Conservation (phyloP, 2,888 invertebrate species). For the Phoenoteleia sp. region DNA sequence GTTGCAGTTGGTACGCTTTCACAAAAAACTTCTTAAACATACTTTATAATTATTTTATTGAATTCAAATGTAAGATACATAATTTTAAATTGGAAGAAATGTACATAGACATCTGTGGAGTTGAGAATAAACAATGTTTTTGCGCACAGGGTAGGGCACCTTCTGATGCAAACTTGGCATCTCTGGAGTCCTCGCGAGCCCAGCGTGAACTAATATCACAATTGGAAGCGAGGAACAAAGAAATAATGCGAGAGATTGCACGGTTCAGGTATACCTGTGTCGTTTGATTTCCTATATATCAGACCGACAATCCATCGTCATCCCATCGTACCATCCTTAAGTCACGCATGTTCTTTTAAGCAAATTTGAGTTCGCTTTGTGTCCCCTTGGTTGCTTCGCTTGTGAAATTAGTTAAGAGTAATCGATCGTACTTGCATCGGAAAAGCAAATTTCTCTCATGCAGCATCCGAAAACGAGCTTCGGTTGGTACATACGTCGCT, state of each 20-base stretch:
- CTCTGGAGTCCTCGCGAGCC: constrained; percentile 95
- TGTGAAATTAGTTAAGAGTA: constrained; percentile 30
- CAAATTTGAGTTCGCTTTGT: constrained; percentile 81
- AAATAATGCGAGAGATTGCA: constrained; percentile 98
- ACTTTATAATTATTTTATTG: too few species aligned
- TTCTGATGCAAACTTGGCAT: constrained; percentile 91
- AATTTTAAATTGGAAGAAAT: too few species aligned
- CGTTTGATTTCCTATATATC: constrained; percentile 85
- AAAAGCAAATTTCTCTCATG: too few species aligned
- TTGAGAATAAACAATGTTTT: too few species aligned
- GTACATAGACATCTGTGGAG: too few species aligned
- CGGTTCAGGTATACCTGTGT: constrained; percentile 91
- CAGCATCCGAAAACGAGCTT: too few species aligned
- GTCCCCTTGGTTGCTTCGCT: constrained; percentile 81
- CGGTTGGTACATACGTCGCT: too few species aligned
- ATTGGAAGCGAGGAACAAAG: constrained; percentile 97
- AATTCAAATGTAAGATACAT: too few species aligned
- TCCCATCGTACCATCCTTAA: constrained; percentile 85
- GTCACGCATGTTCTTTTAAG: constrained; percentile 83
- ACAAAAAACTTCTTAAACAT: too few species aligned
- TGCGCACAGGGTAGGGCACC: constrained; percentile 91
- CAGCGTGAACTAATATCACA: constrained; percentile 97
- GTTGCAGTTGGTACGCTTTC: too few species aligned
- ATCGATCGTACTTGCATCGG: constrained; percentile 13
- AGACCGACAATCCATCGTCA: constrained; percentile 84